phyloP scores from a whole-genome alignment of 2,888 invertebrate genomes.

The Xiphydria camelus region DNA sequence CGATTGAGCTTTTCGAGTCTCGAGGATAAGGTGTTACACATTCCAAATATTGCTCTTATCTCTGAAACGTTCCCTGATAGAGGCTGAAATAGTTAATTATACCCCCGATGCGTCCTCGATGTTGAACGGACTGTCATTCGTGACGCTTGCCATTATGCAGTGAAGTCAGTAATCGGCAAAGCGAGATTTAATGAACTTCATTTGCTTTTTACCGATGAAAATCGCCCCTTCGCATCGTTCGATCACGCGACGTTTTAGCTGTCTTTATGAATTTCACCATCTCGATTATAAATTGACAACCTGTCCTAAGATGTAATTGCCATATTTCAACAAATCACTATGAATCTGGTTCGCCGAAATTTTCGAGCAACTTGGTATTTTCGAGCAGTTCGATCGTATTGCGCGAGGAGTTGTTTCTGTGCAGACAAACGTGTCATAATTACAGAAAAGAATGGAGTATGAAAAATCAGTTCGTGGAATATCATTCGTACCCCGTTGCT shows the following conservation, averaged over 20 bases:
- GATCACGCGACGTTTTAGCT: too few species aligned
- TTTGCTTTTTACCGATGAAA: too few species aligned
- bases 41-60: conserved; percentile 17
- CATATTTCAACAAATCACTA: too few species aligned
- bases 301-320: too few species aligned
- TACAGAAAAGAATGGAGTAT: conserved; percentile 11
- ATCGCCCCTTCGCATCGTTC: too few species aligned
- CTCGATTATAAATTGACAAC: too few species aligned
- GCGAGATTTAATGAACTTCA: too few species aligned
- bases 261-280: too few species aligned
- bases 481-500: too few species aligned
- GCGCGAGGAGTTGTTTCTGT: neutral
- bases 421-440: conserved; percentile 1
- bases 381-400: neutral
- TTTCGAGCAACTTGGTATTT: neutral
- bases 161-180: too few species aligned
- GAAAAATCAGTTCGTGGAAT: neutral
- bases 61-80: too few species aligned
- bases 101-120: conserved; percentile 3
- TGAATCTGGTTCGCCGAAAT: conserved; percentile 8
- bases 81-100: too few species aligned
- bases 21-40: conserved; percentile 21
- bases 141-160: conserved; percentile 4
- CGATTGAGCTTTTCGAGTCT: conserved; percentile 27
- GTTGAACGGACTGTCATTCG: conserved; percentile 5